Evolutionary conservation across 2,888 invertebrate species (phyloP), one percentile per base, ranked within the genome.

Genomic region (Malacosoma neustria): DNA sequence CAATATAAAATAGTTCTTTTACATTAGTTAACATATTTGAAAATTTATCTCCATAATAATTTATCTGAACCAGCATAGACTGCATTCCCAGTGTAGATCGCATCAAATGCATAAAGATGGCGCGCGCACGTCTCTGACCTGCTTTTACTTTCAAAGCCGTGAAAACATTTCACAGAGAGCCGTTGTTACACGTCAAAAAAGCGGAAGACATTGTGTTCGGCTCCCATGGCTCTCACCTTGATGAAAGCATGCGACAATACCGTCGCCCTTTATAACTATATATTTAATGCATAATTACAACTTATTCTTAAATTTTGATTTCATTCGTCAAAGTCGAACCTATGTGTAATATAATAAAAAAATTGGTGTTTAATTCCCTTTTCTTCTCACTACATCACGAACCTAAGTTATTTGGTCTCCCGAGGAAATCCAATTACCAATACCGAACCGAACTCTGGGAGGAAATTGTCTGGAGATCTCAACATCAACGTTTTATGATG

Each of bases 81-180:
- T 22, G 9, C 5, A 9, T 22, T 5, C 22, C 5, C 5, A 22
- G 7, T 22, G 9, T 7, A 22, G 22, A 22, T 22, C 22, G 22
- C 6, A 9, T 22, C 22, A 7, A 22, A 22, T 22, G 22, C 22
- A 22, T 9, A 22, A 22, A 22, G 22, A 15, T 32, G 32, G 32
- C 32, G 32, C 39, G 41, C 35, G 35, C 33, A 39, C 38, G 36
- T 35, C 30, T 41, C 32, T 77, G 77, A 70, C 79, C 75, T 62
- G 69, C 80, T 82, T 79, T 82, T 82, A 82, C 82, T 82, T 82
- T 82, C 81, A 62, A 22, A 22, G 22, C 67, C 67, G 74, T 65
- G 80, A 80, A 77, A 80, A 67, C 71, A 68, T 66, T 76, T 76
- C 79, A 66, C 79, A 81, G 72, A 68, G 51, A 54, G 57, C 22